Percentiles rank a stretch among this genome's conserved stretches.
These are phyloP conservation scores for Hippocampus barbouri DNA, from an alignment of 2,113 vertebrate species.

Conservation along the genomic window DNA sequence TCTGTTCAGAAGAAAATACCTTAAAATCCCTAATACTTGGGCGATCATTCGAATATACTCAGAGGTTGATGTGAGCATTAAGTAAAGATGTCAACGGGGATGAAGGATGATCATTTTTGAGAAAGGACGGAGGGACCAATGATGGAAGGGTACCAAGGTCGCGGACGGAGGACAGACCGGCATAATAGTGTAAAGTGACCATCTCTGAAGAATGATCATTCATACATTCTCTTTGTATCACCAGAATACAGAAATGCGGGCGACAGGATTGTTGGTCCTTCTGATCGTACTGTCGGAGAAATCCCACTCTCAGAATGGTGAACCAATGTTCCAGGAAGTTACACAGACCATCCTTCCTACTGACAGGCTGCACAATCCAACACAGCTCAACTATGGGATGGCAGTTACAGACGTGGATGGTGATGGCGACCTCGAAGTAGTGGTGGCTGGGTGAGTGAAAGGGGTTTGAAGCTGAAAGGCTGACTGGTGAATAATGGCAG, in stretches of 20 bases:
- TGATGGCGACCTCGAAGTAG: conserved; percentile 84
- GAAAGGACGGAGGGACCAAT: too few relatives aligned
- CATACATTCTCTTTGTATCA: neutral
- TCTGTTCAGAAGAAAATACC: too few relatives aligned
- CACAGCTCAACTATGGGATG: conserved; percentile 92
- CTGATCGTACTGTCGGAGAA: conserved; percentile 59
- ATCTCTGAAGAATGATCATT: neutral
- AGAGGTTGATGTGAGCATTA: too few relatives aligned
- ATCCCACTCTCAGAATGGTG: conserved; percentile 65
- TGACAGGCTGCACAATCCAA: conserved; percentile 84
- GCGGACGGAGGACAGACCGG: too few relatives aligned
- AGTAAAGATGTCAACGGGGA: too few relatives aligned
- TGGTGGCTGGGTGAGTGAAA: conserved; percentile 85
- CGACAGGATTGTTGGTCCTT: conserved; percentile 63
- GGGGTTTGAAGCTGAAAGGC: neutral
- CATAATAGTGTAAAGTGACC: too few relatives aligned
- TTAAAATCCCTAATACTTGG: too few relatives aligned
- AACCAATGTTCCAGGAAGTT: conserved; percentile 79
- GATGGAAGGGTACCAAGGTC: too few relatives aligned
- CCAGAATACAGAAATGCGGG: conserved; percentile 62
- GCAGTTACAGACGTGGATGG: conserved; percentile 89
- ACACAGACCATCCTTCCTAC: conserved; percentile 81
- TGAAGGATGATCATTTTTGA: too few relatives aligned
- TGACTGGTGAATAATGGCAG: neutral
- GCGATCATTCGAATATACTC: too few relatives aligned